These are phyloP conservation scores for Parapsyche elsis DNA, from an alignment of 1,140 invertebrate species.

Conservation along the genomic window DNA sequence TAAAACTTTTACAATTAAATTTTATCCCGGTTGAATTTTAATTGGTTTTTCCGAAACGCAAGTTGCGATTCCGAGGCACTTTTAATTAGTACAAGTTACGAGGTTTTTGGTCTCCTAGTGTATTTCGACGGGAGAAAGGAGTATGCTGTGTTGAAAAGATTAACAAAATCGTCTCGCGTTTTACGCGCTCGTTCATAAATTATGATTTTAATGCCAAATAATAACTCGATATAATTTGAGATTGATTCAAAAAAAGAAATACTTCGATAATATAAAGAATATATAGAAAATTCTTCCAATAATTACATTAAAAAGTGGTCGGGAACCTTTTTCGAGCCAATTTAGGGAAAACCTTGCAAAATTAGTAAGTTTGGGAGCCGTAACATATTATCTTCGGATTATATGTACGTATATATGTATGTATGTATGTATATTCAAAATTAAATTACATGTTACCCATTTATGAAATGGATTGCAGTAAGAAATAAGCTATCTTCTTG, in stretches of 20 bases:
- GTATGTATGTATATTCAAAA: background rate
- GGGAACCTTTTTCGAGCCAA: too few relatives aligned
- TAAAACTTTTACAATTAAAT: conserved; percentile 41
- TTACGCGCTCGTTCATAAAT: background rate
- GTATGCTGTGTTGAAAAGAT: conserved; percentile 2
- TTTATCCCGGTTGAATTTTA: conserved; percentile 32
- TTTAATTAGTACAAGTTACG: conserved; percentile 38
- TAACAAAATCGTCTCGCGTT: conserved; percentile 5
- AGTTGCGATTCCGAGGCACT: conserved; percentile 31
- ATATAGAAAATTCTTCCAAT: too few relatives aligned
- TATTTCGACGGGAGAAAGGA: conserved; percentile 15
- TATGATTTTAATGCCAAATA: too few relatives aligned
- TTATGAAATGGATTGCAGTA: too few relatives aligned
- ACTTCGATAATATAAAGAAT: too few relatives aligned
- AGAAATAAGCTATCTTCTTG: too few relatives aligned
- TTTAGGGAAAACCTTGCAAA: too few relatives aligned
- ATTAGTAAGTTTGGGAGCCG: too few relatives aligned
- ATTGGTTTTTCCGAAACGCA: conserved; percentile 34
- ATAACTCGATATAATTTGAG: too few relatives aligned
- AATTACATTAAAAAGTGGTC: too few relatives aligned
- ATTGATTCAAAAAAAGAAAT: too few relatives aligned
- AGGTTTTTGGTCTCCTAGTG: background rate
- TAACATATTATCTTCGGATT: background rate
- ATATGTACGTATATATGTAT: background rate
- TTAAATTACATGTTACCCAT: too few relatives aligned